Evolutionary conservation across 2,888 invertebrate genomes (phyloP).

Genomic region (Seira musarum): DNA sequence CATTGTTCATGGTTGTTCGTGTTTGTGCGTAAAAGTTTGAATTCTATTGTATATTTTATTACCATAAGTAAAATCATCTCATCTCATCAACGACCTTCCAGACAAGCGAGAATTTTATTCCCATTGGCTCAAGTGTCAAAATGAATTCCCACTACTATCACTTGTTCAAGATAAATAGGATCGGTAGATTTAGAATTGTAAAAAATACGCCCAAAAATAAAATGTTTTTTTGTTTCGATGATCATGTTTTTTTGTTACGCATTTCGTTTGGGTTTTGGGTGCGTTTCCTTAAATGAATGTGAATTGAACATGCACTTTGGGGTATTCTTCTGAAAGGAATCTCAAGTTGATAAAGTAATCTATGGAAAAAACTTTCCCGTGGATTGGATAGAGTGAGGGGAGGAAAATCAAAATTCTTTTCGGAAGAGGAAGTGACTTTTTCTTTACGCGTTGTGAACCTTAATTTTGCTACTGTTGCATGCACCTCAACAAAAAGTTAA

Average conservation of each 20-base stretch:
- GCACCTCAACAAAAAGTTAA: background rate
- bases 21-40: conserved; percentile 19
- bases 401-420: conserved; percentile 34
- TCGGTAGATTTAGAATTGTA: conserved; percentile 2
- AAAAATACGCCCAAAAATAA: background rate
- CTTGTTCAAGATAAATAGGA: conserved; percentile 40
- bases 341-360: conserved; percentile 56
- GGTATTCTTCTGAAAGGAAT: conserved; percentile 40
- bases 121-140: conserved; percentile 53
- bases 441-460: background rate
- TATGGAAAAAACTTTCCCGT: conserved; percentile 38
- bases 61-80: conserved; percentile 47
- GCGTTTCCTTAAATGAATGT: conserved; percentile 42
- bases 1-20: conserved; percentile 17
- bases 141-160: conserved; percentile 51
- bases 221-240: background rate
- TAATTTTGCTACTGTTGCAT: conserved; percentile 44
- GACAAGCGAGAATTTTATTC: background rate
- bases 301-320: conserved; percentile 54
- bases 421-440: conserved; percentile 49
- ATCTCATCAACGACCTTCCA: conserved; percentile 21
- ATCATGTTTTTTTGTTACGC: background rate
- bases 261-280: background rate
- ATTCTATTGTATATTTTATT: conserved; percentile 25
- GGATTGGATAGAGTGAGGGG: no score